phyloP scores from a whole-genome alignment of 2,888 invertebrate genomes.

The Chrysotoxum bicinctum region DNA sequence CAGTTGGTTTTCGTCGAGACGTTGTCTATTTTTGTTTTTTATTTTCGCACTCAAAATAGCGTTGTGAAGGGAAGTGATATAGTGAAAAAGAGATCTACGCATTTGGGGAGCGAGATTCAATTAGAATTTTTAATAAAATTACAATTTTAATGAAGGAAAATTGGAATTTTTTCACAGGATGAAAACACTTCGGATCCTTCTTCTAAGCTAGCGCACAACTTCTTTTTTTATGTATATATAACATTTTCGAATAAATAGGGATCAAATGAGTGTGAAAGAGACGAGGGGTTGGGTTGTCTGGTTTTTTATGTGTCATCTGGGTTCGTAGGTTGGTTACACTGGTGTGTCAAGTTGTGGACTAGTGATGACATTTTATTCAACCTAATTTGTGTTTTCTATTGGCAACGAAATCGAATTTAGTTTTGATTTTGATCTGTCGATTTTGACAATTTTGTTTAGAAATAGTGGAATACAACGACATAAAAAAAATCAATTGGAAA shows the following conservation, averaged over 20 bases:
- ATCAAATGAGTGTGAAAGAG: slow-evolving; percentile 41
- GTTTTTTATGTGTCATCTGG: slow-evolving; percentile 35
- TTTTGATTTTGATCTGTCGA: too few relatives aligned
- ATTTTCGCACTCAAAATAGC: slow-evolving; percentile 1
- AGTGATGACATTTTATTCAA: slow-evolving; percentile 58
- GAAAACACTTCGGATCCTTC: slow-evolving; percentile 70
- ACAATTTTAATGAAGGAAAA: slow-evolving; percentile 61
- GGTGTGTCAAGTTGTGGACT: slow-evolving; percentile 25
- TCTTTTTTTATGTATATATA: slow-evolving; percentile 68
- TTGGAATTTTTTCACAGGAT: slow-evolving; percentile 68
- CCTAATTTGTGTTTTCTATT: too few relatives aligned
- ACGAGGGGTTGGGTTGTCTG: not conserved
- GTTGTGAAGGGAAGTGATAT: not conserved
- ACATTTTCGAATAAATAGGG: slow-evolving; percentile 54
- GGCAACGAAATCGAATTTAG: too few relatives aligned
- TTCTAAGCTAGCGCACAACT: slow-evolving; percentile 62
- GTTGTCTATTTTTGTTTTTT: slow-evolving; percentile 41
- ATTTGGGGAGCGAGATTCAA: not conserved
- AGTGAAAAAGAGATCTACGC: not conserved
- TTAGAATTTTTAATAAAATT: slow-evolving; percentile 34
- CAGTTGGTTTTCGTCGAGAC: not conserved
- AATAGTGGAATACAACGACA: too few relatives aligned
- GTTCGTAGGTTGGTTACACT: slow-evolving; percentile 27
- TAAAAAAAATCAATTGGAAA: too few relatives aligned
- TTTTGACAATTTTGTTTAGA: too few relatives aligned